Evolutionary conservation across 1,140 invertebrate species (phyloP).

Genomic region (Drosophila quadrilineata): DNA sequence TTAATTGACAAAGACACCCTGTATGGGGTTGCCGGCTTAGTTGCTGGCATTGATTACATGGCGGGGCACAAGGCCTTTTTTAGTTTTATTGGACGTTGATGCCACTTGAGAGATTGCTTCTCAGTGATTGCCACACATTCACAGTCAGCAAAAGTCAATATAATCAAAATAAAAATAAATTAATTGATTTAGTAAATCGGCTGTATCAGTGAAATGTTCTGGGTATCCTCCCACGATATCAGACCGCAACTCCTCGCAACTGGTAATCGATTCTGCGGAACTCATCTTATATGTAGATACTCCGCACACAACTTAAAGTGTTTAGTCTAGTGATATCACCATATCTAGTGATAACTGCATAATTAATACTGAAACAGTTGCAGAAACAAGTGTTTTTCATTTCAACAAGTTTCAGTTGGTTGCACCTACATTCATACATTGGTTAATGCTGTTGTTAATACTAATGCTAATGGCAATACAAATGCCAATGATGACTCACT

Average conservation of each 20-base stretch:
- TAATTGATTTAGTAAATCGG: slow-evolving; percentile 68
- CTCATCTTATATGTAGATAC: too few relatives aligned
- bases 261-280: too few relatives aligned
- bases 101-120: slow-evolving; percentile 59
- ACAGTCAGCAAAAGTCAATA: slow-evolving; percentile 25
- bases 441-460: neutral
- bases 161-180: slow-evolving; percentile 78
- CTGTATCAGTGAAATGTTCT: slow-evolving; percentile 55
- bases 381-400: slow-evolving; percentile 12
- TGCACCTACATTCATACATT: slow-evolving; percentile 7
- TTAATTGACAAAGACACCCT: slow-evolving; percentile 41
- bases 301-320: too few relatives aligned
- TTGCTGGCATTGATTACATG: slow-evolving; percentile 65
- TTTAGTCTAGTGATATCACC: slow-evolving; percentile 17
- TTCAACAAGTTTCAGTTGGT: slow-evolving; percentile 23
- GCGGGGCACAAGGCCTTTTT: slow-evolving; percentile 46
- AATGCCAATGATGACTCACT: neutral
- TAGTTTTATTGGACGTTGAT: slow-evolving; percentile 43
- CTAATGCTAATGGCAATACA: neutral
- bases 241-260: neutral
- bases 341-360: slow-evolving; percentile 4
- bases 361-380: slow-evolving; percentile 2
- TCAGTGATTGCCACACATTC: slow-evolving; percentile 56
- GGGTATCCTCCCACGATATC: slow-evolving; percentile 39
- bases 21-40: slow-evolving; percentile 48